These are phyloP conservation scores for Meriones psammophilus DNA, from an alignment of 2,797 vertebrate species.

Conservation along the genomic window DNA sequence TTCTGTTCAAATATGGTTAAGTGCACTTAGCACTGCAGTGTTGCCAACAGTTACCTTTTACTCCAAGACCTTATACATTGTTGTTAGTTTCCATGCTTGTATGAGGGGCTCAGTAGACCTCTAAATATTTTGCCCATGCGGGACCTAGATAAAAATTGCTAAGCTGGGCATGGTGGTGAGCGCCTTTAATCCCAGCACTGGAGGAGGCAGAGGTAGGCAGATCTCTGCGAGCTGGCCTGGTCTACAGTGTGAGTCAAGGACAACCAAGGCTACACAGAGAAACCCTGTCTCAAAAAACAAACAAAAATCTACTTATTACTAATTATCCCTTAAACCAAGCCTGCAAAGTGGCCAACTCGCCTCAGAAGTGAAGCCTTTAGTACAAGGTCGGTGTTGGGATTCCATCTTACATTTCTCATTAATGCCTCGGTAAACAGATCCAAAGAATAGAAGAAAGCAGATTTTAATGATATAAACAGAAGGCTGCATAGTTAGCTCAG, in stretches of 20 bases:
- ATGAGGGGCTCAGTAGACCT: slow-evolving; percentile 20
- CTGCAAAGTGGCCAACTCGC: slow-evolving; percentile 53
- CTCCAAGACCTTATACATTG: not conserved
- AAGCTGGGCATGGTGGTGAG: too few relatives aligned
- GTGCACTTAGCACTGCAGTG: not conserved
- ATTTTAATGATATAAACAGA: slow-evolving; percentile 67
- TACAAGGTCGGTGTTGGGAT: slow-evolving; percentile 31
- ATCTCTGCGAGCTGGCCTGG: too few relatives aligned
- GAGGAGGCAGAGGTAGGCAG: too few relatives aligned
- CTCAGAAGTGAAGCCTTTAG: slow-evolving; percentile 41
- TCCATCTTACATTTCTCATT: slow-evolving; percentile 53
- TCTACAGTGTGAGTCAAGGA: too few relatives aligned
- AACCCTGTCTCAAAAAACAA: too few relatives aligned
- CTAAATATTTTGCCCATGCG: slow-evolving; percentile 34
- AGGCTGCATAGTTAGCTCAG: slow-evolving; percentile 66
- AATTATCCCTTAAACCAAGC: slow-evolving; percentile 53
- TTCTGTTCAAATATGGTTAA: slow-evolving; percentile 50
- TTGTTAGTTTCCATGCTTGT: slow-evolving; percentile 33
- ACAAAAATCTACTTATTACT: not conserved
- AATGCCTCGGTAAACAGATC: slow-evolving; percentile 51
- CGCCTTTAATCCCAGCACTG: too few relatives aligned
- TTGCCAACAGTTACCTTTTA: slow-evolving; percentile 50
- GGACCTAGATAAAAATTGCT: slow-evolving; percentile 30
- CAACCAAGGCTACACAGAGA: too few relatives aligned
- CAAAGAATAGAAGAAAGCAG: slow-evolving; percentile 57